phyloP scores from a whole-genome alignment of 2,797 vertebrate species.

The Paedocypris micromegethes region DNA sequence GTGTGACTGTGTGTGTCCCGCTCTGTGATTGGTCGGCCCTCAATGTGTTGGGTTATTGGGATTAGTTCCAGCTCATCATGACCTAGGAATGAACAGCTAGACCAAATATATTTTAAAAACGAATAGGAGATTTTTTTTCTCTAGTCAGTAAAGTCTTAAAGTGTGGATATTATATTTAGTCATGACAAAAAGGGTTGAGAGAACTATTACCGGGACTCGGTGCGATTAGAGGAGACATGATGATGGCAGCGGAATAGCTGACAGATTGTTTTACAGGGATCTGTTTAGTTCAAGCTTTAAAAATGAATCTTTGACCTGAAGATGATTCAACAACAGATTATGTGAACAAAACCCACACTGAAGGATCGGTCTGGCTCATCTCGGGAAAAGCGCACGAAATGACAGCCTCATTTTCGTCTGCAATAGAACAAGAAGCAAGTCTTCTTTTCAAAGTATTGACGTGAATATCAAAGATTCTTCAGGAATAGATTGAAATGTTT shows the following conservation, averaged over 20 bases:
- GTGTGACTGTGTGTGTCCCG: too few species aligned
- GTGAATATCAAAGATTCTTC: too few species aligned
- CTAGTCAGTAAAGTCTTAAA: too few species aligned
- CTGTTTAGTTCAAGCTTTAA: conserved; percentile 19
- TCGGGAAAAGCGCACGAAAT: conserved; percentile 13
- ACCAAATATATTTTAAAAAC: too few species aligned
- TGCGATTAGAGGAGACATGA: conserved; percentile 9
- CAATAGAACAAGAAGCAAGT: conserved; percentile 8
- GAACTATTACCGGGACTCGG: conserved; percentile 20
- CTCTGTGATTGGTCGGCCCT: too few species aligned
- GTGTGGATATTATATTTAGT: too few species aligned
- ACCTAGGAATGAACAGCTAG: too few species aligned
- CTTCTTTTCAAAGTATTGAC: conserved; percentile 3
- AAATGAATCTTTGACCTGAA: conserved; percentile 12
- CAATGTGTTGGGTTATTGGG: too few species aligned
- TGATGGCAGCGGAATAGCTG: conserved; percentile 19
- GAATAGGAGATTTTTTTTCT: too few species aligned
- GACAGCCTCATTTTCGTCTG: conserved; percentile 1
- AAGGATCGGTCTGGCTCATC: conserved; percentile 14
- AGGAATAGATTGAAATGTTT: too few species aligned
- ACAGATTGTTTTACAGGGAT: conserved; percentile 27
- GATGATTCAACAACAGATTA: conserved; percentile 19
- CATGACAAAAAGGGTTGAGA: too few species aligned
- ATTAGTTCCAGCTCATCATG: too few species aligned
- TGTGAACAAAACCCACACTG: conserved; percentile 15